Base-by-base conservation (phyloP, 1,140 invertebrate species). In the Portunus trituberculatus region DNA sequence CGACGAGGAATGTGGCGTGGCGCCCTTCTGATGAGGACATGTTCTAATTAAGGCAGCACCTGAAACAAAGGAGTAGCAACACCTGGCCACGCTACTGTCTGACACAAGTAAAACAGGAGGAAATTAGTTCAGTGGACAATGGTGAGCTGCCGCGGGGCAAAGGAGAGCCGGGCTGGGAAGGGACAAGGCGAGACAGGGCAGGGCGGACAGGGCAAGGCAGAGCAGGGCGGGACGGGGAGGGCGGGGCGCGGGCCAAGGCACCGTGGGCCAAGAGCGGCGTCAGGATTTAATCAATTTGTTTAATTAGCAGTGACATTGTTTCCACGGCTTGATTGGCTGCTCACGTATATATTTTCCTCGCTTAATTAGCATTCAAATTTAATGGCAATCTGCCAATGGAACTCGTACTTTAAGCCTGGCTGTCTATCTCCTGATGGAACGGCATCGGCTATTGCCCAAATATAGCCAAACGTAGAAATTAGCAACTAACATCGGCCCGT, bases 301-400 rank as follows among this genome's bases (percentile, higher is more conserved):
- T 91, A 91, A 91, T 91, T 52, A 91, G 89, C 89, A 91, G 46
- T 59, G n/a, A 48, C 46, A 91, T 91, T 91, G 46, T 91, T 91
- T 91, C 89, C 89, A 20, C 39, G 12, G 89, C 12, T 59, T 91
- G 32, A 91, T 48, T 91, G 89, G 32, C 89, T 91, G 28, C 89
- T 46, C 89, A 29, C 48, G 89, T 29, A 46, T 48, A 91, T 91
- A 91, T 91, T 91, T 91, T 91, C 89, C 89, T 91, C 89, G 32
- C 46, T 28, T 48, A 52, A 91, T 46, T 29, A 45, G 32, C 46
- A 91, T 46, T 91, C 28, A 91, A 91, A 25, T 91, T 91, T 91
- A 59, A 91, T 46, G 28, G 32, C 10, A 91, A 29, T 46, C 48
- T 29, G 89, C 14, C 89, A 91, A 45, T 48, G 89, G 89, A 52